Percentiles rank a stretch among this genome's conserved stretches.
Evolutionary conservation across 2,888 invertebrate species (phyloP).

Genomic region (Petrophora chlorosata): DNA sequence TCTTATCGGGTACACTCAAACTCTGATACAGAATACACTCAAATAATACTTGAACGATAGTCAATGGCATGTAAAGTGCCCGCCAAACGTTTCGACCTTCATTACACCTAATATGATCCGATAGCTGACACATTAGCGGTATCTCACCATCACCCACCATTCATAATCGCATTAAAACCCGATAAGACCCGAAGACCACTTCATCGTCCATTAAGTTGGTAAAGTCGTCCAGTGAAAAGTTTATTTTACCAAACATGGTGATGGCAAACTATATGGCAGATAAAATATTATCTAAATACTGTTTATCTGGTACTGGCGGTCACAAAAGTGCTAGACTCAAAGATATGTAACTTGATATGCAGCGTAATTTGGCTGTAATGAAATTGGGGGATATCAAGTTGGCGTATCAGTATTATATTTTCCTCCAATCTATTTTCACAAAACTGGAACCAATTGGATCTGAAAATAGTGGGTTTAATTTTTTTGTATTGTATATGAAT

Average conservation of each 20-base stretch:
- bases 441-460: no score
- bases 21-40: no score
- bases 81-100: slow-evolving; percentile 3
- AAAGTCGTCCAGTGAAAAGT: slow-evolving; percentile 19
- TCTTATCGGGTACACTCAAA: no score
- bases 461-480: no score
- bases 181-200: slow-evolving; percentile 12
- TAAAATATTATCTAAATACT: slow-evolving; percentile 57
- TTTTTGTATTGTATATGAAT: no score
- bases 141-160: background rate
- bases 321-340: slow-evolving; percentile 24
- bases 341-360: background rate
- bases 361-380: no score
- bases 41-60: no score
- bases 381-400: no score
- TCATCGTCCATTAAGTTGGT: slow-evolving; percentile 4
- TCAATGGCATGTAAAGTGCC: slow-evolving; percentile 2
- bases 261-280: slow-evolving; percentile 55
- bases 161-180: slow-evolving; percentile 14
- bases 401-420: no score
- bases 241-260: slow-evolving; percentile 19
- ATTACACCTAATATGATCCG: slow-evolving; percentile 4
- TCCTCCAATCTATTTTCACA: no score
- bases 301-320: slow-evolving; percentile 43
- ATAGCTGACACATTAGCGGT: slow-evolving; percentile 14